Conservation (phyloP, 2,797 vertebrate species). For the Margarornis squamiger region DNA sequence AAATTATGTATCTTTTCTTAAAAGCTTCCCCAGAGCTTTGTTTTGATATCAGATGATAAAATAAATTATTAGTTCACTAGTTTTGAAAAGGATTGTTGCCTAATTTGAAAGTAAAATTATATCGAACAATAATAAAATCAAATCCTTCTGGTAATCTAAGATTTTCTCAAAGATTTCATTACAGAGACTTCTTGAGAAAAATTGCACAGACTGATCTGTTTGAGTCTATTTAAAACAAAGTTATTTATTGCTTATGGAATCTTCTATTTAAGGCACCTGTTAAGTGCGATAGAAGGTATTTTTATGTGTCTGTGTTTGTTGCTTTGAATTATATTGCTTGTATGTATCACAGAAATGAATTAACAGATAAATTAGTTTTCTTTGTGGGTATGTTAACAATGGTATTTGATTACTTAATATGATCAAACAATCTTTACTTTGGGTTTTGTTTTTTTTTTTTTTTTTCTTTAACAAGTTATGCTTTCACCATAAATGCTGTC, state of each 20-base stretch:
- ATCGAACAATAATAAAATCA: slow-evolving; percentile 11
- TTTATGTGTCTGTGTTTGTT: background rate
- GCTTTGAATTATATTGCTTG: background rate
- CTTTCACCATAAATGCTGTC: background rate
- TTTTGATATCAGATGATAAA: slow-evolving; percentile 25
- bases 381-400: background rate
- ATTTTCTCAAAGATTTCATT: slow-evolving; percentile 29
- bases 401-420: background rate
- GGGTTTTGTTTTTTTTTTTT: background rate
- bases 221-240: background rate
- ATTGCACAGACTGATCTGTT: background rate
- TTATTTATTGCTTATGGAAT: background rate
- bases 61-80: slow-evolving; percentile 23
- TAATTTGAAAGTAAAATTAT: slow-evolving; percentile 53
- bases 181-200: background rate
- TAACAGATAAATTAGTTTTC: background rate
- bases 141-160: slow-evolving; percentile 4
- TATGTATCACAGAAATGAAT: background rate
- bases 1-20: background rate
- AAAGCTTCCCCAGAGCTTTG: background rate
- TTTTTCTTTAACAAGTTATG: background rate
- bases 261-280: background rate
- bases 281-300: background rate
- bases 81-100: background rate
- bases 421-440: background rate